phyloP scores from a whole-genome alignment of 2,888 invertebrate genomes.

The Cheilosia scutellata region DNA sequence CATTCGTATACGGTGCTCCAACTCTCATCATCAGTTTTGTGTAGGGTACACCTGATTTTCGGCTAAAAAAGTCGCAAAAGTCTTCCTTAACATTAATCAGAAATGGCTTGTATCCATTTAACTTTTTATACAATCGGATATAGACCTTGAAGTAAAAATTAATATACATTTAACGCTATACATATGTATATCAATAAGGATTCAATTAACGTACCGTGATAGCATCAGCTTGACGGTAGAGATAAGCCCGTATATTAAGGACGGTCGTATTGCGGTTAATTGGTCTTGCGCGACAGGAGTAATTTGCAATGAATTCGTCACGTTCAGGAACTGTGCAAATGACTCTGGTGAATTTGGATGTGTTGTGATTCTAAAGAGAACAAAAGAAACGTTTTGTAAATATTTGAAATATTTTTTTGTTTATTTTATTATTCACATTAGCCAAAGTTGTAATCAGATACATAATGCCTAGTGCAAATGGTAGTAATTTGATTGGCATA shows the following conservation, averaged over 20 bases:
- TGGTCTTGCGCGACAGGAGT: background rate
- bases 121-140: constrained; percentile 4
- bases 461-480: too few species aligned
- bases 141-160: background rate
- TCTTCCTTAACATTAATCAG: constrained; percentile 1
- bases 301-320: background rate
- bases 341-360: background rate
- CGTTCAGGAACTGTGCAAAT: background rate
- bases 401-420: too few species aligned
- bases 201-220: background rate
- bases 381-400: background rate
- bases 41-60: background rate
- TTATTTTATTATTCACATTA: too few species aligned
- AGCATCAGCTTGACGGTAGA: background rate
- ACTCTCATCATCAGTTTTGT: background rate
- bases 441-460: too few species aligned
- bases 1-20: background rate
- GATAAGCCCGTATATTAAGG: background rate
- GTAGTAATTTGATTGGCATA: too few species aligned
- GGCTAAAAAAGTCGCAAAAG: background rate
- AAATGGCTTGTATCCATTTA: constrained; percentile 2
- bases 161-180: background rate
- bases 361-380: background rate
- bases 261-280: background rate
- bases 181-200: background rate